phyloP scores from a whole-genome alignment of 2,888 invertebrate genomes.

The Tuta absoluta region DNA sequence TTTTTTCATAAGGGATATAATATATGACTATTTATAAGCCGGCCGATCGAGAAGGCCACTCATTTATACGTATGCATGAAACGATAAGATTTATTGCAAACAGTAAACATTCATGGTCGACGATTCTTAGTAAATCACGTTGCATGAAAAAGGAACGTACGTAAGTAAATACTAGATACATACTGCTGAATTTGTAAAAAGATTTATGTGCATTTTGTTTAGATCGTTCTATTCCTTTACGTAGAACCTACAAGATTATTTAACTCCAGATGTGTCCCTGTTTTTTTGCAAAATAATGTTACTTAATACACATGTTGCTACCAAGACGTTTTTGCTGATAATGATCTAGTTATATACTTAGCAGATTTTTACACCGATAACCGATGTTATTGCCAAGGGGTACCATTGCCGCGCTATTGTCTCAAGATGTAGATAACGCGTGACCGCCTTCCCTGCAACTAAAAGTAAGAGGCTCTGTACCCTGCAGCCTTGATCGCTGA shows the following conservation, averaged over 20 bases:
- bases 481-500: constrained; percentile 75
- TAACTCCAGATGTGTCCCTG: not conserved
- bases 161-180: not conserved
- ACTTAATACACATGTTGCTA: no score
- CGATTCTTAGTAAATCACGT: constrained; percentile 42
- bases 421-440: constrained; percentile 27
- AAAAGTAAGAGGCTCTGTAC: constrained; percentile 73
- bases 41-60: constrained; percentile 50
- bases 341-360: no score
- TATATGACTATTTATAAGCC: constrained; percentile 50
- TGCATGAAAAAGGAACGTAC: constrained; percentile 11
- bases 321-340: no score
- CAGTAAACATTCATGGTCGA: constrained; percentile 52
- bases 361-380: not conserved
- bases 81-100: constrained; percentile 56
- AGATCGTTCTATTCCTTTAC: constrained; percentile 11
- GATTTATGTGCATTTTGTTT: constrained; percentile 17
- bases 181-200: constrained; percentile 9
- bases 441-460: constrained; percentile 54
- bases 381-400: not conserved
- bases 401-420: constrained; percentile 3
- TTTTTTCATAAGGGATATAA: constrained; percentile 45
- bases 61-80: constrained; percentile 42
- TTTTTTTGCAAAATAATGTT: not conserved
- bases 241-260: not conserved